Percentiles rank a stretch among this genome's conserved stretches.
These are phyloP conservation scores for Apodemia mormo DNA, from an alignment of 2,888 invertebrate species.

Conservation along the genomic window DNA sequence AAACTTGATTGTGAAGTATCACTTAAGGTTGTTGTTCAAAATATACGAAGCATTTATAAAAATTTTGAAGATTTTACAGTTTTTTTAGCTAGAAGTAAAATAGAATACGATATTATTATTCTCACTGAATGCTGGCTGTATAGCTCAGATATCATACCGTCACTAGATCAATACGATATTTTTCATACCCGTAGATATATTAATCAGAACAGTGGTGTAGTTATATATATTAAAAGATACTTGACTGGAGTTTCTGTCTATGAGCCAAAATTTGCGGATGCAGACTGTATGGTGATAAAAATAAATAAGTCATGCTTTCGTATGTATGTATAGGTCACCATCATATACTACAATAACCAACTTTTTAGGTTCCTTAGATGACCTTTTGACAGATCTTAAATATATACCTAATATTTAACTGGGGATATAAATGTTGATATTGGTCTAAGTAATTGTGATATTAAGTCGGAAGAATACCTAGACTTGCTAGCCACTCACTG, in stretches of 20 bases:
- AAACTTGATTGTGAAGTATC: background rate
- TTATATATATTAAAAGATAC: constrained; percentile 25
- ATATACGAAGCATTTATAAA: constrained; percentile 28
- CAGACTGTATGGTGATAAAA: background rate
- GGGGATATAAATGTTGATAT: constrained; percentile 30
- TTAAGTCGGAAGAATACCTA: constrained; percentile 23
- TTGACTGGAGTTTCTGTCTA: background rate
- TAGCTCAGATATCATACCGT: constrained; percentile 17
- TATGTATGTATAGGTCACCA: constrained; percentile 27
- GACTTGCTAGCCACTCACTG: constrained; percentile 25
- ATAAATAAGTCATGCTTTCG: constrained; percentile 13
- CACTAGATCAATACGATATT: constrained; percentile 13
- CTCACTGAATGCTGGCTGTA: constrained; percentile 32
- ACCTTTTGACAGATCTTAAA: constrained; percentile 13
- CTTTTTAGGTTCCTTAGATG: constrained; percentile 21
- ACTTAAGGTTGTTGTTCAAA: constrained; percentile 26
- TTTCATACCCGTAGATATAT: constrained; percentile 22
- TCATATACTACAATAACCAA: constrained; percentile 6
- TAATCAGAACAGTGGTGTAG: constrained; percentile 25
- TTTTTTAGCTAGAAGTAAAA: constrained; percentile 16
- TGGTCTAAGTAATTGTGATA: background rate
- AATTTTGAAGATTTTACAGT: constrained; percentile 25
- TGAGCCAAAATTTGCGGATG: background rate
- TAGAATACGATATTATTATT: constrained; percentile 26
- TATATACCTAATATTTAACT: constrained; percentile 22